Percentiles rank a stretch among this genome's conserved stretches.
Evolutionary conservation across 2,797 vertebrate genomes (phyloP).

Genomic region (Sylvilagus floridanus): DNA sequence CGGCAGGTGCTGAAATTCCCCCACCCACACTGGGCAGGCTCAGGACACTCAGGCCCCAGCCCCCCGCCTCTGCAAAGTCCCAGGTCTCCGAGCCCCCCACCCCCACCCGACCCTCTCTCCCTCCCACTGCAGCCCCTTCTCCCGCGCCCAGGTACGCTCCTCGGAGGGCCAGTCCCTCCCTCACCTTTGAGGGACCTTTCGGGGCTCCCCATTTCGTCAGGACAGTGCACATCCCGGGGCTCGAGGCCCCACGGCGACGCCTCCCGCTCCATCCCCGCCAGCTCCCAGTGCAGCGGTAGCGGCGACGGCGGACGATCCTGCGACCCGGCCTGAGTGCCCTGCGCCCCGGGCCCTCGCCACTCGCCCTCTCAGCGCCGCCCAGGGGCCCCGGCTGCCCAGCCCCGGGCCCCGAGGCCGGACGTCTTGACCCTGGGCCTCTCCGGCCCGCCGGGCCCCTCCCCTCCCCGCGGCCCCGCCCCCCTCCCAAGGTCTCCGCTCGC

Average conservation of each 20-base stretch:
- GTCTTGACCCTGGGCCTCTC: constrained; percentile 83
- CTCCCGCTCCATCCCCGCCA: constrained; percentile 82
- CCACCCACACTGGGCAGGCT: background rate
- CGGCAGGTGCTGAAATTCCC: constrained; percentile 73
- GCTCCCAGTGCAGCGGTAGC: constrained; percentile 58
- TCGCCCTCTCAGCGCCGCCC: constrained; percentile 40
- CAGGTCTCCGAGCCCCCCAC: background rate
- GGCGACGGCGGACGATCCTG: constrained; percentile 65
- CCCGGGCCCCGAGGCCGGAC: constrained; percentile 76
- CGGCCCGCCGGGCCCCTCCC: constrained; percentile 71
- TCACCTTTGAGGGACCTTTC: constrained; percentile 83
- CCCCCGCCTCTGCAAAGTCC: constrained; percentile 4
- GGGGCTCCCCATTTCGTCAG: constrained; percentile 72
- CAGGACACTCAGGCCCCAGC: background rate
- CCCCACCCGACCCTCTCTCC: background rate
- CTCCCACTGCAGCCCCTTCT: constrained; percentile 26
- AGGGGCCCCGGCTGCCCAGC: constrained; percentile 58
- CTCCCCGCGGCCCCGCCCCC: constrained; percentile 74
- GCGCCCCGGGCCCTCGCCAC: constrained; percentile 51
- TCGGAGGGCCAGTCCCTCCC: constrained; percentile 55
- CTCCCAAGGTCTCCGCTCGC: constrained; percentile 65
- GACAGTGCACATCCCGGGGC: constrained; percentile 72
- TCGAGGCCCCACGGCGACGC: constrained; percentile 80
- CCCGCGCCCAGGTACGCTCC: constrained; percentile 15
- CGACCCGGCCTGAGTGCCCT: constrained; percentile 56